A percentile compares a stretch with the other conserved stretches of the same genome.
Conservation (phyloP, 2,888 invertebrate genomes). For the Pediacus dermestoides region DNA sequence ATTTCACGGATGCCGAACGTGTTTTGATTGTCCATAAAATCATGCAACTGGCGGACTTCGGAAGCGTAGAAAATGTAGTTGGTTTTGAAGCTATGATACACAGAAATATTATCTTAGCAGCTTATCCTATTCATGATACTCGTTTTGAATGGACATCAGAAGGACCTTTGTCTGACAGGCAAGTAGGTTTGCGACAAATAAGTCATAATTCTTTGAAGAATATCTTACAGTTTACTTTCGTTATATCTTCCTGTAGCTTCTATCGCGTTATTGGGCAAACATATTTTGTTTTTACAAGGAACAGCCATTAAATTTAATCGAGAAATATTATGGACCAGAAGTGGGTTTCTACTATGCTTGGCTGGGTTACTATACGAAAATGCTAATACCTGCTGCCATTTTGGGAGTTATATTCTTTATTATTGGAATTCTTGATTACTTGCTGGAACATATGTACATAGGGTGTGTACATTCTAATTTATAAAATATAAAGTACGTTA, state of each 20-base stretch:
- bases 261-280: conserved; percentile 21
- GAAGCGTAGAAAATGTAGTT: neutral
- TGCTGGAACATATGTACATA: too few relatives aligned
- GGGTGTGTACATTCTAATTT: too few relatives aligned
- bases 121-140: neutral
- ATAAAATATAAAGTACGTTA: too few relatives aligned
- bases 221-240: too few relatives aligned
- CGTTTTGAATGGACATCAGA: neutral
- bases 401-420: neutral
- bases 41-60: neutral
- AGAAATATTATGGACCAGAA: conserved; percentile 55
- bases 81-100: neutral
- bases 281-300: conserved; percentile 47
- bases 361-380: conserved; percentile 53
- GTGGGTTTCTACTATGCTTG: conserved; percentile 55
- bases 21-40: neutral
- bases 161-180: conserved; percentile 2
- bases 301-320: conserved; percentile 58
- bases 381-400: conserved; percentile 50
- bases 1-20: conserved; percentile 3
- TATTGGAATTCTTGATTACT: too few relatives aligned
- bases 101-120: neutral
- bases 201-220: too few relatives aligned
- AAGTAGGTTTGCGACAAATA: neutral
- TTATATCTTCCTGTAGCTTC: too few relatives aligned